These are phyloP conservation scores for Ceraclea dissimilis DNA, from an alignment of 2,888 invertebrate genomes.

Conservation along the genomic window DNA sequence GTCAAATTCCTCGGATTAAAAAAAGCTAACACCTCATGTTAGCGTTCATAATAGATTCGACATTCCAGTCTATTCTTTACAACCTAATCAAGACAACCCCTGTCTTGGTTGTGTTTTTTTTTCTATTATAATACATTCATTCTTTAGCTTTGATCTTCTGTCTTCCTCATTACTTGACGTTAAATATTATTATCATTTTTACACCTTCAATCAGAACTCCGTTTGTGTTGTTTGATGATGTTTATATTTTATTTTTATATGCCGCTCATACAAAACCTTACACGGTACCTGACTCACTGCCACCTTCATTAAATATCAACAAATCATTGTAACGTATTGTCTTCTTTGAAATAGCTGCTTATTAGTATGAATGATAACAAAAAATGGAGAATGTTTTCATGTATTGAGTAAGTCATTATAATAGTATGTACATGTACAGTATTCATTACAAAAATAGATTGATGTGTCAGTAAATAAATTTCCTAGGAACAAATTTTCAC, in stretches of 20 bases:
- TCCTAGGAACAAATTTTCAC: too few relatives aligned
- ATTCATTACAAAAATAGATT: too few relatives aligned
- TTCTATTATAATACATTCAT: conserved; percentile 4
- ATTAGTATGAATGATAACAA: conserved; percentile 2
- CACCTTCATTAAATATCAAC: background rate
- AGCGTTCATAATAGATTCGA: conserved; percentile 23
- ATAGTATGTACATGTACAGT: too few relatives aligned
- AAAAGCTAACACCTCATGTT: conserved; percentile 21
- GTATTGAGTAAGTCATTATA: too few relatives aligned
- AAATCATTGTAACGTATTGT: background rate
- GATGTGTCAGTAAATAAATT: too few relatives aligned
- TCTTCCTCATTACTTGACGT: conserved; percentile 22
- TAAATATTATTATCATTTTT: conserved; percentile 26
- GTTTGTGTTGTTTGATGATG: conserved; percentile 20
- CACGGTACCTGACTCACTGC: background rate
- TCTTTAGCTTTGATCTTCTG: conserved; percentile 14
- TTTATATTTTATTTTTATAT: background rate
- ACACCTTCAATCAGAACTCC: conserved; percentile 25
- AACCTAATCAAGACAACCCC: conserved; percentile 18
- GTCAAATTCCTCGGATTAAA: conserved; percentile 20
- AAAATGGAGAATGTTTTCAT: background rate
- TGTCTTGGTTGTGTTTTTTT: conserved; percentile 5
- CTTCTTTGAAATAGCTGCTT: background rate
- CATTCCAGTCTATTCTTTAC: conserved; percentile 25
- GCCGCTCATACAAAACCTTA: background rate